Conservation (phyloP, 2,797 vertebrate genomes). For the Diplodus sargus region DNA sequence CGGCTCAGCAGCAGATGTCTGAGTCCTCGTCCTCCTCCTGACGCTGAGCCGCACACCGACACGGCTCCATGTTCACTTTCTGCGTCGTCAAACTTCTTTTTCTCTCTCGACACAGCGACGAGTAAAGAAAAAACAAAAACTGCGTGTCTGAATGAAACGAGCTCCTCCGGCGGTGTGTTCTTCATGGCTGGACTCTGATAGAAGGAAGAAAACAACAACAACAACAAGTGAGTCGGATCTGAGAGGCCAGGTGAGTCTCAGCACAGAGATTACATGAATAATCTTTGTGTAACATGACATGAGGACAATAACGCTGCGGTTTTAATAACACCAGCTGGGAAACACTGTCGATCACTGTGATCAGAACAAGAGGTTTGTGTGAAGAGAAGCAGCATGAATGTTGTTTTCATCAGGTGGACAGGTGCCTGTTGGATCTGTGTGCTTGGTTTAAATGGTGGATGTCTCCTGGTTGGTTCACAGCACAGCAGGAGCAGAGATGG, state of each 20-base stretch:
- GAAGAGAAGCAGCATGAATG: neutral
- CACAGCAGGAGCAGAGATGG: neutral
- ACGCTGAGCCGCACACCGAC: neutral
- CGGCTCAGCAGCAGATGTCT: constrained; percentile 14
- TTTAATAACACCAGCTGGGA: neutral
- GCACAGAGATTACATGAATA: constrained; percentile 18
- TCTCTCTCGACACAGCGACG: neutral
- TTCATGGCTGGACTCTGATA: constrained; percentile 23
- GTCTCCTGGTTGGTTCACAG: neutral
- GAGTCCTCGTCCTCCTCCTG: constrained; percentile 13
- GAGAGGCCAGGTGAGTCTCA: constrained; percentile 60
- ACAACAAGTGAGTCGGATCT: constrained; percentile 1
- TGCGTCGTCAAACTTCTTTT: constrained; percentile 20
- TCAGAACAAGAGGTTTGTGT: no score
- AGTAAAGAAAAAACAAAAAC: no score
- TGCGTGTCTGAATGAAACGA: neutral
- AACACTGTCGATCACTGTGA: neutral
- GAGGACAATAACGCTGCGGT: constrained; percentile 4
- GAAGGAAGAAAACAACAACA: neutral
- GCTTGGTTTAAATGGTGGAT: neutral
- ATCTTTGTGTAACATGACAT: constrained; percentile 3
- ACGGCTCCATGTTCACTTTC: neutral
- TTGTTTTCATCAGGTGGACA: neutral
- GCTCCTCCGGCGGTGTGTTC: neutral
- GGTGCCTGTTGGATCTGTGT: no score